Conservation (phyloP, 2,113 vertebrate species). For the Phasianus colchicus region DNA sequence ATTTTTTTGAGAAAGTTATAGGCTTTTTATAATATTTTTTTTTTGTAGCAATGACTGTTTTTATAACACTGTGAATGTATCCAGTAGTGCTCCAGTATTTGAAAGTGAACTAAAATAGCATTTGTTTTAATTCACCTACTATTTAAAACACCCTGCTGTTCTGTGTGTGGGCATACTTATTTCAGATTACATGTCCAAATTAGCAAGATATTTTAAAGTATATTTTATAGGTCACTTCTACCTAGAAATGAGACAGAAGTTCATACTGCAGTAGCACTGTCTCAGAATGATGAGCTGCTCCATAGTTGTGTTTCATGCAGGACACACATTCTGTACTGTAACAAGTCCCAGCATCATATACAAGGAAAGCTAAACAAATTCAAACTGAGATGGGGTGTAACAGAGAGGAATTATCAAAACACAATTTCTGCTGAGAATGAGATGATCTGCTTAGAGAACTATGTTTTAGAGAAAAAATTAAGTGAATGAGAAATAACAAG, state of each 20-base stretch:
- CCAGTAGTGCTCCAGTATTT: neutral
- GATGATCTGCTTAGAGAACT: neutral
- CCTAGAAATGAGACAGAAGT: neutral
- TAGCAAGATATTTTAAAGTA: neutral
- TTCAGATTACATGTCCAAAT: neutral
- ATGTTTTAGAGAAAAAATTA: neutral
- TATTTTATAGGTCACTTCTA: neutral
- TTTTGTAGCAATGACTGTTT: neutral
- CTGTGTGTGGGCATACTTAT: neutral
- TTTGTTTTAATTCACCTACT: neutral
- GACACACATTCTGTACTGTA: neutral
- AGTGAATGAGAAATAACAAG: neutral
- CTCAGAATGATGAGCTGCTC: neutral
- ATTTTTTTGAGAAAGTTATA: neutral
- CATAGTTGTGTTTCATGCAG: neutral
- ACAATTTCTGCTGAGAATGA: neutral
- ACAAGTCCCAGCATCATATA: neutral
- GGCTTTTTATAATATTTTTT: neutral
- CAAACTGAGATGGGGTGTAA: neutral
- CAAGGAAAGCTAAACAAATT: neutral
- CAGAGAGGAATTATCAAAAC: neutral
- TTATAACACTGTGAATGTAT: neutral
- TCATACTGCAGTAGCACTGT: neutral
- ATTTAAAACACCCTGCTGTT: neutral
- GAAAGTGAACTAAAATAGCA: neutral